These are phyloP conservation scores for Erynnis tages DNA, from an alignment of 2,888 invertebrate genomes.

Conservation along the genomic window DNA sequence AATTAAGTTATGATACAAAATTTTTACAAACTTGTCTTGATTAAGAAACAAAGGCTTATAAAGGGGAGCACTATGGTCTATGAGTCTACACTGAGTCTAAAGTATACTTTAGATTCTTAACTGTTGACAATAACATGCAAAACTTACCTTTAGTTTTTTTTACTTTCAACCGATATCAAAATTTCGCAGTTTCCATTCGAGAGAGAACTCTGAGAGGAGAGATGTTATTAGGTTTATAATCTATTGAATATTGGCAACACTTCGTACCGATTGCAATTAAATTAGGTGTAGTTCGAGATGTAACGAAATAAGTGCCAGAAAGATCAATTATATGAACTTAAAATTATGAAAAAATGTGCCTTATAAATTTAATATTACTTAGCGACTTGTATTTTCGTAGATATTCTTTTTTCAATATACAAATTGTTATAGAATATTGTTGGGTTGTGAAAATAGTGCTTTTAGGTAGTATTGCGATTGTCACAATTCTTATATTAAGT, in stretches of 20 bases:
- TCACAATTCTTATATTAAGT: constrained; percentile 49
- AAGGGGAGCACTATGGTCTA: too few relatives aligned
- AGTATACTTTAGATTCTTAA: too few relatives aligned
- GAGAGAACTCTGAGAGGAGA: too few relatives aligned
- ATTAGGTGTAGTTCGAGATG: constrained; percentile 16
- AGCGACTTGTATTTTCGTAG: constrained; percentile 19
- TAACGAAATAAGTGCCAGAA: constrained; percentile 29
- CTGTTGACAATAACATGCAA: too few relatives aligned
- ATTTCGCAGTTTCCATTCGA: too few relatives aligned
- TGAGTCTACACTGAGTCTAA: too few relatives aligned
- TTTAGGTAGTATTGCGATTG: constrained; percentile 34
- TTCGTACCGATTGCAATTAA: constrained; percentile 25
- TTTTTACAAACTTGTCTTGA: too few relatives aligned
- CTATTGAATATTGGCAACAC: constrained; percentile 12
- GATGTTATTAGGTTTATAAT: too few relatives aligned
- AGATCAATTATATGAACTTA: constrained; percentile 27
- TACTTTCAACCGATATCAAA: too few relatives aligned
- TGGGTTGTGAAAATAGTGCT: constrained; percentile 54
- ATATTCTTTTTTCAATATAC: constrained; percentile 23
- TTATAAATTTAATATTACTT: constrained; percentile 35
- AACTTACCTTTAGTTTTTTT: too few relatives aligned
- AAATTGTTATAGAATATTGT: constrained; percentile 35
- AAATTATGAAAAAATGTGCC: constrained; percentile 38
- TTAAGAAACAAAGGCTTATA: too few relatives aligned
- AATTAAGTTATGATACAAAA: too few relatives aligned